Evolutionary conservation across 2,888 invertebrate genomes (phyloP), one percentile per base, ranked within the genome.

Genomic region (Caenorhabditis macrosperma): DNA sequence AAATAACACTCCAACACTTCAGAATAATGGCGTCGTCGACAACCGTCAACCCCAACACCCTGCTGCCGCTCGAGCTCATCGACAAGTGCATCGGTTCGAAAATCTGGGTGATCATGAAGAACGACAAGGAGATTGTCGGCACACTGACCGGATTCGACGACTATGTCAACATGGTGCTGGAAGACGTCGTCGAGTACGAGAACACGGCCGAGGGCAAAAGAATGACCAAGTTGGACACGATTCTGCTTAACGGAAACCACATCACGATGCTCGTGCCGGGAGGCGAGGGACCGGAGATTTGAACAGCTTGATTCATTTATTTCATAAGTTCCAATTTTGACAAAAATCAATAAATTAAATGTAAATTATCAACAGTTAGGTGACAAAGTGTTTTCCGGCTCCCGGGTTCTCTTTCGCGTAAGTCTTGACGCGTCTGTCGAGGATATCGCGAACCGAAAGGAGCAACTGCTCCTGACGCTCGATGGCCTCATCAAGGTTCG

Each of bases 91-190:
- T 99, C 91, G 99, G 99, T 38, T 98, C 98, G 0, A 93, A 96
- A 82, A 98, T 99, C 89, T 99, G 99, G 91, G 98, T 99, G 28
- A 97, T 99, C 82, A 99, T 99, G 99, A 99, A 99, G 92, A 97
- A 97, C 91, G 99, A 99, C 91, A 98, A 97, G 92, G 99, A 99
- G 93, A 96, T 99, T 91, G 97, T 98, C 12, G 99, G 99, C 80
- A 98, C 97, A 0, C 92, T 99, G 60, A 93, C 96, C 83, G 99
- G 90, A 10, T 90, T 90, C 74, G 90, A 91, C 78, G 90, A 89
- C 64, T 90, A 87, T 69, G 89, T 90, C 26, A 88, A 90, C 78
- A 89, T 88, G 88, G 88, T 86, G 35, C 66, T 90, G 20, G 89
- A 89, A 46, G 88, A 89, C 69, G 89, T 89, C 22, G 86, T 84